Percentiles rank a stretch among this genome's conserved stretches.
Conservation (phyloP, 1,140 invertebrate species). For the Triops longicaudatus region DNA sequence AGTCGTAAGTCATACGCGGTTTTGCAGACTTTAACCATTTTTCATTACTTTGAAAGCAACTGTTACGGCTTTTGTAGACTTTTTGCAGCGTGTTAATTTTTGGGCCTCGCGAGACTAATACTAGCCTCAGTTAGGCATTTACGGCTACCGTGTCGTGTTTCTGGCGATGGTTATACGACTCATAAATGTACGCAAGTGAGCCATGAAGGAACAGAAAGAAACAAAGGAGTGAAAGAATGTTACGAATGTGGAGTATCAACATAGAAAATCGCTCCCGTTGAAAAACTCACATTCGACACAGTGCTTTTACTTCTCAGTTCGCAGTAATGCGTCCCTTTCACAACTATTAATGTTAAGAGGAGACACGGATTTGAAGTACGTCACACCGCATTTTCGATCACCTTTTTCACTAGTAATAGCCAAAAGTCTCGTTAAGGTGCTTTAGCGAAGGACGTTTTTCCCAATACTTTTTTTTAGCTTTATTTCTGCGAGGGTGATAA, state of each 20-base stretch:
- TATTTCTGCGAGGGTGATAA: not conserved
- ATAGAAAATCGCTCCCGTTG: not conserved
- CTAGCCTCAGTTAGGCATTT: not conserved
- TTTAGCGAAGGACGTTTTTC: not conserved
- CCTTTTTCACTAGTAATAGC: not conserved
- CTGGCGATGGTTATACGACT: not conserved
- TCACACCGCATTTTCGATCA: not conserved
- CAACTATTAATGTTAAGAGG: not conserved
- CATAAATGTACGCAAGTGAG: not conserved
- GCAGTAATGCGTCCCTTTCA: not conserved
- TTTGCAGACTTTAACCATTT: not conserved
- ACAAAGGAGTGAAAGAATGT: too few species aligned
- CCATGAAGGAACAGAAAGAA: not conserved
- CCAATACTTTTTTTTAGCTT: not conserved
- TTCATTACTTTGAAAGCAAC: not conserved
- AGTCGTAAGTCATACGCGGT: not conserved
- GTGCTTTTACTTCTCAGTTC: not conserved
- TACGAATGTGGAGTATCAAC: not conserved
- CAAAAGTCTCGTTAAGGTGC: not conserved
- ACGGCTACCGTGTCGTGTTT: not conserved
- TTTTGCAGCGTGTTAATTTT: constrained; percentile 4
- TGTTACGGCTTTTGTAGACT: not conserved
- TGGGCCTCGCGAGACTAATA: not conserved
- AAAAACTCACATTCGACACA: not conserved
- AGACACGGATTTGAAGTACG: too few species aligned